Conservation (phyloP, 2,797 vertebrate genomes). For the Pseudocheirus occidentalis region DNA sequence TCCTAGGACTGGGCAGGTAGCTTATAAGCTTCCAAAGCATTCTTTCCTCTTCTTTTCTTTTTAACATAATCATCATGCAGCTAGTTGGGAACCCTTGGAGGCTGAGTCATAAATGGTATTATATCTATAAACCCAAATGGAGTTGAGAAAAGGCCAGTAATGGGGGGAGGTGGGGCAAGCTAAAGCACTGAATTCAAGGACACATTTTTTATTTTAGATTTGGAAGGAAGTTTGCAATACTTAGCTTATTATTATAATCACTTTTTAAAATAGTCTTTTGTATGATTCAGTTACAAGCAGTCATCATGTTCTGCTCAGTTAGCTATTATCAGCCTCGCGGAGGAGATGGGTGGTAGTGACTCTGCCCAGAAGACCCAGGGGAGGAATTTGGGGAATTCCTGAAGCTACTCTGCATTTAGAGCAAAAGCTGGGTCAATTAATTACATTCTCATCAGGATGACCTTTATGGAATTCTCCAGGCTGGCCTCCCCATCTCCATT, state of each 20-base stretch:
- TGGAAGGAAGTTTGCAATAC: slow-evolving; percentile 72
- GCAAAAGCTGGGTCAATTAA: slow-evolving; percentile 40
- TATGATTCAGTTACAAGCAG: slow-evolving; percentile 71
- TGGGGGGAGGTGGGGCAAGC: slow-evolving; percentile 44
- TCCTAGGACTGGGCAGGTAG: slow-evolving; percentile 50
- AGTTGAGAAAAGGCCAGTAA: slow-evolving; percentile 63
- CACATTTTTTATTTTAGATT: slow-evolving; percentile 71
- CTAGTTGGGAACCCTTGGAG: slow-evolving; percentile 42
- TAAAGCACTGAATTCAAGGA: slow-evolving; percentile 67
- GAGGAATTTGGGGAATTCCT: slow-evolving; percentile 72
- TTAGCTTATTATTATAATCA: slow-evolving; percentile 72
- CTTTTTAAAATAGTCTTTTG: slow-evolving; percentile 77
- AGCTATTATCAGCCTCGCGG: slow-evolving; percentile 58
- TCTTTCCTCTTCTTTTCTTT: not conserved
- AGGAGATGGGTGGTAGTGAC: slow-evolving; percentile 65
- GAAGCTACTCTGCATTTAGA: slow-evolving; percentile 45
- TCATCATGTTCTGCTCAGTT: slow-evolving; percentile 51
- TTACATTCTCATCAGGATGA: slow-evolving; percentile 41
- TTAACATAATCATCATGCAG: not conserved
- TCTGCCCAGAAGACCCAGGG: slow-evolving; percentile 59
- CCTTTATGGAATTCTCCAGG: slow-evolving; percentile 10
- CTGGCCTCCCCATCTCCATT: slow-evolving; percentile 28
- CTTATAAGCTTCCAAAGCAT: slow-evolving; percentile 69
- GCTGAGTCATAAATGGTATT: slow-evolving; percentile 77
- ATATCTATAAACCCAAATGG: slow-evolving; percentile 71